Percentiles rank a stretch among this genome's conserved stretches.
Evolutionary conservation across 2,113 vertebrate species (phyloP).

Genomic region (Tonatia bakeri): DNA sequence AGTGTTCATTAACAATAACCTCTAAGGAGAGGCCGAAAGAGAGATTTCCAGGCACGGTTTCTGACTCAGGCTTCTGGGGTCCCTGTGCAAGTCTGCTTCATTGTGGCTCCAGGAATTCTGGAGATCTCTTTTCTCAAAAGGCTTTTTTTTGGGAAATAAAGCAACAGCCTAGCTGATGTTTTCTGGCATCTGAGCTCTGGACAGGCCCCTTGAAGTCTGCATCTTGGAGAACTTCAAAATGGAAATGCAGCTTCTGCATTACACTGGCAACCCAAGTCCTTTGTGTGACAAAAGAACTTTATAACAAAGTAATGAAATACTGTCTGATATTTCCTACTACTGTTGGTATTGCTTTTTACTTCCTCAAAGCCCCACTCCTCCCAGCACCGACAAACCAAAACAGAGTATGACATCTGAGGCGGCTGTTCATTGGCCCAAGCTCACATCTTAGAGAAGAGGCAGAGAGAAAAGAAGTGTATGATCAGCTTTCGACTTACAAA

Average conservation of each 20-base stretch:
- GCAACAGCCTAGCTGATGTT: neutral
- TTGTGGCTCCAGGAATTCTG: neutral
- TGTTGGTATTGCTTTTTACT: neutral
- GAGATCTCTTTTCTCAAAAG: neutral
- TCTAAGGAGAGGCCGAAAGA: neutral
- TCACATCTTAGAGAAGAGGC: too few species aligned
- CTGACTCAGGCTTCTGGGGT: neutral
- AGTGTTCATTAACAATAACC: neutral
- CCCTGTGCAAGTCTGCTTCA: neutral
- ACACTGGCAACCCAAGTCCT: neutral
- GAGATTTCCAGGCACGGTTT: neutral
- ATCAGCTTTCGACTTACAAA: neutral
- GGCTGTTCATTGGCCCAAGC: neutral
- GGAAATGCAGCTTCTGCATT: neutral
- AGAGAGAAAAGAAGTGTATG: neutral
- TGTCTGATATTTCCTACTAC: neutral
- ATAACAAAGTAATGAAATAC: neutral
- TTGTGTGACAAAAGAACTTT: neutral
- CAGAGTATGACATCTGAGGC: neutral
- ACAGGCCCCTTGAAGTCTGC: neutral
- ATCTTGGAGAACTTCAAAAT: neutral
- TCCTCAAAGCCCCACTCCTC: neutral
- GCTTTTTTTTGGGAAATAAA: neutral
- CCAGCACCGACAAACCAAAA: neutral
- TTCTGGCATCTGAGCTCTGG: neutral